Evolutionary conservation across 2,113 vertebrate genomes (phyloP), one percentile per base, ranked within the genome.

Genomic region (Pteronura brasiliensis): DNA sequence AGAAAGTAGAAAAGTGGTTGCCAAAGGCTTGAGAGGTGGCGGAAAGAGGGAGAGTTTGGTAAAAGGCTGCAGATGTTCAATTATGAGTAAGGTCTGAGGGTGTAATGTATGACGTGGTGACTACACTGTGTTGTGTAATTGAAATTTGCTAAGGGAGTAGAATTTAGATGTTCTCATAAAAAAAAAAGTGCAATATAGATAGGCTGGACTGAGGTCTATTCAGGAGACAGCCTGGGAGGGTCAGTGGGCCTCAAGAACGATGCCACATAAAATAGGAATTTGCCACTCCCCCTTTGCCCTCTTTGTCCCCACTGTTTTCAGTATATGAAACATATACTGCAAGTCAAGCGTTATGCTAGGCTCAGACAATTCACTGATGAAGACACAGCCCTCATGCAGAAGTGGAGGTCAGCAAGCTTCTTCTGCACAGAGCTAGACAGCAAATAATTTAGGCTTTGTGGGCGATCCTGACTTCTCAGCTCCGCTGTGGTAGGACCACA

Each of bases 361-460:
- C 20, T 52, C 2, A 15, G n/a, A 11, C 10, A 82, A n/a, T 31
- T 90, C 7, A 13, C 12, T n/a, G 6, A 63, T 87, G 31, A 94
- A 74, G 47, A 71, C 29, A 59, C 0, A 55, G 21, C 3, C 21
- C 67, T 95, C 23, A 88, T 20, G 42, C 3, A 14, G 14, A 82
- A 77, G 47, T 20, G 8, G 36, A 34, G 8, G 15, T 71, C 27
- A 59, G 25, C 21, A 85, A 61, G 10, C 20, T 14, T 61, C 77
- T 95, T 72, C 52, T 36, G 9, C 36, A 39, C 63, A 65, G 5
- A 63, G 34, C 20, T 61, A 72, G 29, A 65, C 6, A 80, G n/a
- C 36, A 96, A 90, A 92, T 83, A 83, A 72, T 86, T 88, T 12
- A 83, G 36, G 7, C 11, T 89, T 52, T 25, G 11, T 23, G 36